Evolutionary conservation across 2,113 vertebrate species (phyloP), one percentile per base, ranked within the genome.

Genomic region (Vicugna pacos): DNA sequence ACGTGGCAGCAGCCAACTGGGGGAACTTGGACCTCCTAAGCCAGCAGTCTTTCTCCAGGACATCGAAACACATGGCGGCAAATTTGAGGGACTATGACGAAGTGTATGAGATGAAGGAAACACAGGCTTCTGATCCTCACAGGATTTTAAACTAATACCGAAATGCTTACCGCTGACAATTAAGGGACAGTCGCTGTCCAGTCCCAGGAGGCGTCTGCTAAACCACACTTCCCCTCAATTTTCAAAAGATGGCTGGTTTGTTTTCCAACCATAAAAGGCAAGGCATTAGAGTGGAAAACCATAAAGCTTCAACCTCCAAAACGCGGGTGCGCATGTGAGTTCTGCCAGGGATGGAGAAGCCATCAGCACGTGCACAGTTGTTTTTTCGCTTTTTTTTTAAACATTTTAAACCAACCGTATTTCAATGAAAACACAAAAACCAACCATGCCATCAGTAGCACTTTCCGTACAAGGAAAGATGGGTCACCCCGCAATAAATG

Each of bases 161-260:
- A 76, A 81, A 65, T 11, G 12, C 13, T 46, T 14, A 24, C 28
- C 48, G 0, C 5, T 69, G 75, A 35, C 14, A 26, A 77, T 16
- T 58, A 14, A 42, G 38, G 38, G 38, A 42, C 38, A 56, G 52
- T 8, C 20, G 4, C 19, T 8, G 56, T 52, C 28, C 30, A 32
- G 6, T 15, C 12, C 0, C 0, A 20, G 65, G 22, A 42, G 0
- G 0, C 1, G 2, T 16, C 6, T 16, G 26, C 17, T 35, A 42
- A 42, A 13, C 20, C 2, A 5, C 3, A 11, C 14, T 5, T 12
- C 12, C 69, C 14, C 38, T 30, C 11, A 30, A 26, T 14, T 10
- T 46, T 9, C 35, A 65, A 54, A 62, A 35, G 35, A 11, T 20
- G 35, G 7, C 48, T 28, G 35, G 8, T 5, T 11, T 50, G 65